A percentile compares a stretch with the other conserved stretches of the same genome.
These are phyloP conservation scores for Helobdella robusta DNA, from an alignment of 2,888 invertebrate species.

Conservation along the genomic window DNA sequence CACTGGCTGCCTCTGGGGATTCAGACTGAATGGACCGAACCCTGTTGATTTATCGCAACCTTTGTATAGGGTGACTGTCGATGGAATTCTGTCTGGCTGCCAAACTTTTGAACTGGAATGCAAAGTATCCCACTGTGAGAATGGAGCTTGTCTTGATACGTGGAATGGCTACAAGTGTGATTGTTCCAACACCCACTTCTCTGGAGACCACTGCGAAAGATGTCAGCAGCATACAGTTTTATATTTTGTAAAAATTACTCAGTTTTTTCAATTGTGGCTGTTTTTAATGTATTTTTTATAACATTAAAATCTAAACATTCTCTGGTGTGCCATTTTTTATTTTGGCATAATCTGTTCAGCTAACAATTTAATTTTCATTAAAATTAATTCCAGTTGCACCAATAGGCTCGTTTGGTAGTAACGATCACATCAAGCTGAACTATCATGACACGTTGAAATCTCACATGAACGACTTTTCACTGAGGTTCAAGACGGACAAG, in stretches of 20 bases:
- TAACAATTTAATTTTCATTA: neutral
- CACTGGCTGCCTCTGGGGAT: conserved; percentile 43
- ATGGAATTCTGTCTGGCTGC: conserved; percentile 36
- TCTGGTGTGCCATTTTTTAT: neutral
- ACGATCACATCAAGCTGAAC: conserved; percentile 33
- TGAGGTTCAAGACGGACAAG: conserved; percentile 44
- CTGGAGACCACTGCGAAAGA: conserved; percentile 35
- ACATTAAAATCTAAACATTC: neutral
- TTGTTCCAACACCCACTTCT: conserved; percentile 42
- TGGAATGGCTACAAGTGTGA: conserved; percentile 42
- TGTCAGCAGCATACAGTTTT: conserved; percentile 29
- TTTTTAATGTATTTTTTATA: neutral
- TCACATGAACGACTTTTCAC: conserved; percentile 46
- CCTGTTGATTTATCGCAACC: conserved; percentile 27
- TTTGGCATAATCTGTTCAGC: neutral
- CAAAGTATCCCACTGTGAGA: conserved; percentile 37
- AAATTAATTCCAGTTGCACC: conserved; percentile 37
- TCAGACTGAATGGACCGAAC: conserved; percentile 37
- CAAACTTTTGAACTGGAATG: conserved; percentile 32
- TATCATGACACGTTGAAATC: conserved; percentile 33
- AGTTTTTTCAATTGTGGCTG: neutral
- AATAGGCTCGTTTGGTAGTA: conserved; percentile 42
- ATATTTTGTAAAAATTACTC: neutral
- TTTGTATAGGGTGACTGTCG: conserved; percentile 6
- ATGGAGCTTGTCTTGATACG: conserved; percentile 40